A percentile compares a stretch with the other conserved stretches of the same genome.
These are phyloP conservation scores for Apus apus DNA, from an alignment of 2,113 vertebrate genomes.

Conservation along the genomic window DNA sequence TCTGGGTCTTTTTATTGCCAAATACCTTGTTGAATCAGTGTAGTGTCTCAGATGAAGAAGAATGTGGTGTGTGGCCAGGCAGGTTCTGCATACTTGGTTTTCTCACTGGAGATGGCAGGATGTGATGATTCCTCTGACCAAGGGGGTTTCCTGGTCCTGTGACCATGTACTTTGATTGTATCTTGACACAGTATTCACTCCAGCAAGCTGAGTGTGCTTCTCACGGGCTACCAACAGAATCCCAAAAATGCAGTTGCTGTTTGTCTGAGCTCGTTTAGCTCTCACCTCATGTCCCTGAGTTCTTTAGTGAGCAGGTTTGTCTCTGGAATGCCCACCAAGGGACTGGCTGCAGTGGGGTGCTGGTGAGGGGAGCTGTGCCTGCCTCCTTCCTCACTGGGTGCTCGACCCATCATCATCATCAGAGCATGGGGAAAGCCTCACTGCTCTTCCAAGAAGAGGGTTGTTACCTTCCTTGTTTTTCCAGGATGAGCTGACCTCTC, in stretches of 20 bases:
- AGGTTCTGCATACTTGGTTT: neutral
- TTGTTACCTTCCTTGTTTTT: neutral
- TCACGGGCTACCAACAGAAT: neutral
- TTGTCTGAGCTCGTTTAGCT: neutral
- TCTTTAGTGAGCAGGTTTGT: neutral
- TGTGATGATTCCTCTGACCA: neutral
- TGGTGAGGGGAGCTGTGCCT: rapidly evolving
- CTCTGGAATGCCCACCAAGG: rapidly evolving
- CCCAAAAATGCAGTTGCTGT: neutral
- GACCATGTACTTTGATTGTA: neutral
- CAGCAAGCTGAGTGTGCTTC: neutral
- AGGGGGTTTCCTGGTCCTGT: neutral
- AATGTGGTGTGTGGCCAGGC: neutral
- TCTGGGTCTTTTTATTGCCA: neutral
- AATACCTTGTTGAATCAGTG: neutral
- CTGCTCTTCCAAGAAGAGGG: rapidly evolving
- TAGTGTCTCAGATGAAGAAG: neutral
- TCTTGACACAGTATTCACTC: neutral
- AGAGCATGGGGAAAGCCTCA: neutral
- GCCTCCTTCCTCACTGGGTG: neutral
- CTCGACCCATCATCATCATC: neutral
- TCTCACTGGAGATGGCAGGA: neutral
- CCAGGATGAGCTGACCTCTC: neutral
- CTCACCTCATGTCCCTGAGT: rapidly evolving
- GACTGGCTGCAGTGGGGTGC: rapidly evolving